Percentiles rank a stretch among this genome's conserved stretches.
phyloP scores from a whole-genome alignment of 2,888 invertebrate genomes.

The Tetragonisca angustula region DNA sequence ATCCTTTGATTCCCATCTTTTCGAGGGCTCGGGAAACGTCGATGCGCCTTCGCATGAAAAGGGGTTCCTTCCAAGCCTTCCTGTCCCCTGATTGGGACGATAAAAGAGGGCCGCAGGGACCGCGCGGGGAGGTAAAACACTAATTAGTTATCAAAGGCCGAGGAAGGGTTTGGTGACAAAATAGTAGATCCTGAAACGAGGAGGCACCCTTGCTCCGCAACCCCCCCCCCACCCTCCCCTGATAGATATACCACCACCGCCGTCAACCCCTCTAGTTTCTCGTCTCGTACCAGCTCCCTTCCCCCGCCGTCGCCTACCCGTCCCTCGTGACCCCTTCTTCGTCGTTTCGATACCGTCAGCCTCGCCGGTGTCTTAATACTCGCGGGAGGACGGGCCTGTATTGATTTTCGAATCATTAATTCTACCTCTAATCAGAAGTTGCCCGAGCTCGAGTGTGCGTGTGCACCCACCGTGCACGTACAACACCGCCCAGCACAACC shows the following conservation, averaged over 20 bases:
- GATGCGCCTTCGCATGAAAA: constrained; percentile 77
- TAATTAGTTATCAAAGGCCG: constrained; percentile 88
- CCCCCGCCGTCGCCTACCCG: constrained; percentile 40
- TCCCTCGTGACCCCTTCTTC: constrained; percentile 40
- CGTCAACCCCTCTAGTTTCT: constrained; percentile 53
- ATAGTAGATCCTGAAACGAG: constrained; percentile 78
- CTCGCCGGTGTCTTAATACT: constrained; percentile 79
- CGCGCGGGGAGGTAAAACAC: constrained; percentile 83
- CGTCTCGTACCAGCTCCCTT: constrained; percentile 46
- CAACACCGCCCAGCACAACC: not conserved
- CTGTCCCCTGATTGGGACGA: constrained; percentile 81
- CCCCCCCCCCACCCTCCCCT: too few species aligned
- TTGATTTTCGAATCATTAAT: constrained; percentile 84
- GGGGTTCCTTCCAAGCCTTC: constrained; percentile 75
- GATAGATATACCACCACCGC: constrained; percentile 66
- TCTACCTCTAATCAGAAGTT: constrained; percentile 83
- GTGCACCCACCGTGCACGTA: not conserved
- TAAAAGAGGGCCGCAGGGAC: constrained; percentile 82
- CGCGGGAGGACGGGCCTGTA: constrained; percentile 77
- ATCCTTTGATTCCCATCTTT: constrained; percentile 84
- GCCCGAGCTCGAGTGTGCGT: constrained; percentile 15
- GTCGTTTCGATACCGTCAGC: constrained; percentile 70
- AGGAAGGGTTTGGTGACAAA: constrained; percentile 84
- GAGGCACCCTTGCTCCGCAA: constrained; percentile 60
- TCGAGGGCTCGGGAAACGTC: constrained; percentile 76